Conservation (phyloP, 2,888 invertebrate species). For the Micoletzkya japonica region DNA sequence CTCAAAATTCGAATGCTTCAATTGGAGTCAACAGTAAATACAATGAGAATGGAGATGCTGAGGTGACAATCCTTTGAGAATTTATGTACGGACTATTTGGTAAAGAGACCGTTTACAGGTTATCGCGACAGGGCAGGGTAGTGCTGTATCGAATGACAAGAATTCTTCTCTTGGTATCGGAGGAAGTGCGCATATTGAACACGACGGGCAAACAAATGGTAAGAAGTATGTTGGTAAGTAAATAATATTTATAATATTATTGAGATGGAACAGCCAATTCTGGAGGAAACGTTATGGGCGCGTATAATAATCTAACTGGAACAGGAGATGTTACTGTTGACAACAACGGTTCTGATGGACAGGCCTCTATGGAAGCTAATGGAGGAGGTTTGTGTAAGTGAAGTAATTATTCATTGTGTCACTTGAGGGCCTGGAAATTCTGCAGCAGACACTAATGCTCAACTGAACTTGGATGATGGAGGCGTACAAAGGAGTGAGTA, state of each 20-base stretch:
- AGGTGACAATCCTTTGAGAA: slow-evolving; percentile 10
- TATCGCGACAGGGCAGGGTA: slow-evolving; percentile 36
- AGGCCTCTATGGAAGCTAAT: slow-evolving; percentile 23
- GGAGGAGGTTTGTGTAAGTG: slow-evolving; percentile 22
- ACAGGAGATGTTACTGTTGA: slow-evolving; percentile 33
- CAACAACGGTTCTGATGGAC: slow-evolving; percentile 12
- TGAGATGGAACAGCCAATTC: slow-evolving; percentile 34
- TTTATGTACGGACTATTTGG: too few species aligned
- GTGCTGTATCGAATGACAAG: slow-evolving; percentile 35
- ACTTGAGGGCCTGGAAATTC: slow-evolving; percentile 17
- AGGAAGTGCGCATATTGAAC: slow-evolving; percentile 35
- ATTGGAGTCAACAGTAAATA: slow-evolving; percentile 42
- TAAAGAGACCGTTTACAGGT: slow-evolving; percentile 27
- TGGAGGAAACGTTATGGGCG: slow-evolving; percentile 35
- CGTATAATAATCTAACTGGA: slow-evolving; percentile 41
- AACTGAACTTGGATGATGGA: slow-evolving; percentile 11
- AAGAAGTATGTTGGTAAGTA: neutral
- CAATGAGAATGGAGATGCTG: slow-evolving; percentile 38
- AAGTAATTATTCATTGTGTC: neutral
- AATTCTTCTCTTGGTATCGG: slow-evolving; percentile 38
- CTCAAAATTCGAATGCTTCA: slow-evolving; percentile 39
- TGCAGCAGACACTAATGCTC: slow-evolving; percentile 17
- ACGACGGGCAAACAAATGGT: slow-evolving; percentile 31
- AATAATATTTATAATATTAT: neutral
- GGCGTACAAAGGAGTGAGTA: slow-evolving; percentile 7